Evolutionary conservation across 2,113 vertebrate species (phyloP).

Genomic region (Corythaeola cristata): DNA sequence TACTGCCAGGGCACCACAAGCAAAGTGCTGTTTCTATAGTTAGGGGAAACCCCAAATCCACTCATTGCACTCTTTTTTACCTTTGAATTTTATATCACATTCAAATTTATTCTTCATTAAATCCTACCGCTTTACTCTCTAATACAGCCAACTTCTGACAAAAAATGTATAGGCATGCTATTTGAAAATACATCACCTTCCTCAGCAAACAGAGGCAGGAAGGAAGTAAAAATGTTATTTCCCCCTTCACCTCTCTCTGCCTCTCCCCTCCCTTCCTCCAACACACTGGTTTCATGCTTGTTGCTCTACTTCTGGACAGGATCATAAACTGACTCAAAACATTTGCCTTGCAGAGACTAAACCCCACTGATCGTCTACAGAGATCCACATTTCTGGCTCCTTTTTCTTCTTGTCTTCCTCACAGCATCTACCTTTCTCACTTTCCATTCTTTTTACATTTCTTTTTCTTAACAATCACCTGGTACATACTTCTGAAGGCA

Average conservation of each 20-base stretch:
- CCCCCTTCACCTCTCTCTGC: neutral
- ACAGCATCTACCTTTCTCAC: neutral
- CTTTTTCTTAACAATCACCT: neutral
- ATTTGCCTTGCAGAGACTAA: neutral
- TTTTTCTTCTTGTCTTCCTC: neutral
- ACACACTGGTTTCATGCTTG: accelerated
- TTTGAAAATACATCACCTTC: neutral
- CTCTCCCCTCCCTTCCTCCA: neutral
- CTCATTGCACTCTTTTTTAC: neutral
- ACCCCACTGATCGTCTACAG: neutral
- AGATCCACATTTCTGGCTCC: neutral
- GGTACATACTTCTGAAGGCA: neutral
- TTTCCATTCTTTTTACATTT: neutral
- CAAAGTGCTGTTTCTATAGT: neutral
- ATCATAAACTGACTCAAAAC: neutral
- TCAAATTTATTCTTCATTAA: neutral
- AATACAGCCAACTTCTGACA: neutral
- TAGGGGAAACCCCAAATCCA: neutral
- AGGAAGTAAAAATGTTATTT: neutral
- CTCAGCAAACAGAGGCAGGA: neutral
- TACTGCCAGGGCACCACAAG: neutral
- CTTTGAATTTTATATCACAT: neutral
- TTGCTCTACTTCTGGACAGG: neutral
- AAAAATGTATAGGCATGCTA: neutral
- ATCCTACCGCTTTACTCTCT: neutral